Evolutionary conservation across 2,888 invertebrate genomes (phyloP).

Genomic region (Dyspetes luteomarginatus): DNA sequence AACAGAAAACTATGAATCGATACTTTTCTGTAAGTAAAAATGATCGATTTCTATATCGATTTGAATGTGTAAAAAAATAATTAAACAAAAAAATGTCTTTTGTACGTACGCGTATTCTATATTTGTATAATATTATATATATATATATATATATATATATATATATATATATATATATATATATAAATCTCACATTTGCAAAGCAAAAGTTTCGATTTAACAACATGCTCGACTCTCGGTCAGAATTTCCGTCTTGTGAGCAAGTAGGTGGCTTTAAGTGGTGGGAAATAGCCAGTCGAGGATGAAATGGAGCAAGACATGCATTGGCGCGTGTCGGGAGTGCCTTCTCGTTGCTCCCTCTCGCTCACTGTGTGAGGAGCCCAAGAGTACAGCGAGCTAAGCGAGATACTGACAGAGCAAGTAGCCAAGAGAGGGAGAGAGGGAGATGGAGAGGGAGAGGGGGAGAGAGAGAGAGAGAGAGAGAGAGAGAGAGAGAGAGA

Average conservation of each 20-base stretch:
- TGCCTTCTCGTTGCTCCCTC: conserved; percentile 72
- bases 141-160: too few species aligned
- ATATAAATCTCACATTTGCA: too few species aligned
- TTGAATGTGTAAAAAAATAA: too few species aligned
- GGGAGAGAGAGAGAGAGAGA: conserved; percentile 9
- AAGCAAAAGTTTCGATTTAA: conserved; percentile 19
- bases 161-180: too few species aligned
- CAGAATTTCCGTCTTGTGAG: conserved; percentile 79
- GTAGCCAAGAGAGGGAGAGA: conserved; percentile 7
- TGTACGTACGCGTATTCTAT: too few species aligned
- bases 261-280: conserved; percentile 82
- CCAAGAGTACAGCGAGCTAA: conserved; percentile 48
- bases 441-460: conserved; percentile 5
- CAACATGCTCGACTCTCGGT: conserved; percentile 65
- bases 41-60: too few species aligned
- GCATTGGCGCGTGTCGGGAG: conserved; percentile 83
- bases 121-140: too few species aligned
- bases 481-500: not conserved
- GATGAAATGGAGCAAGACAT: conserved; percentile 83
- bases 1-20: too few species aligned
- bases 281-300: conserved; percentile 77
- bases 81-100: too few species aligned
- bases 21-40: too few species aligned
- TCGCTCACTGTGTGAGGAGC: conserved; percentile 14
- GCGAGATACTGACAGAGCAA: too few species aligned